Evolutionary conservation across 2,797 vertebrate genomes (phyloP).

Genomic region (Pterois miles): DNA sequence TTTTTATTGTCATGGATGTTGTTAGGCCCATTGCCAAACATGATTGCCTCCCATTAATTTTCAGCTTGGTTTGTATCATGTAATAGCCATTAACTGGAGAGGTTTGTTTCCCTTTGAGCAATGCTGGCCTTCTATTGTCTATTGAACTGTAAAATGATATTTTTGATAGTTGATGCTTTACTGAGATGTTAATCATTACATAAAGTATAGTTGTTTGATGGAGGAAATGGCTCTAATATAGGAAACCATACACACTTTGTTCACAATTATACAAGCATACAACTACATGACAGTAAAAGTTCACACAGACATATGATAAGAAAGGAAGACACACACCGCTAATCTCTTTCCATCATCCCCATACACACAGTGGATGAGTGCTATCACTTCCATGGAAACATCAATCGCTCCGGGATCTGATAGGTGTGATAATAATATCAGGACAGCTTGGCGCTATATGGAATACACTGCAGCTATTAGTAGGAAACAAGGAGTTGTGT

Average conservation of each 20-base stretch:
- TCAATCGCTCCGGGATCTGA: slow-evolving; percentile 31
- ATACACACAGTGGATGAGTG: slow-evolving; percentile 4
- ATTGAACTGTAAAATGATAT: slow-evolving; percentile 6
- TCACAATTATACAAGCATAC: background rate
- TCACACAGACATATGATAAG: background rate
- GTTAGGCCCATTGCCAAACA: slow-evolving; percentile 32
- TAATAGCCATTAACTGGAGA: slow-evolving; percentile 14
- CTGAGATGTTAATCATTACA: background rate
- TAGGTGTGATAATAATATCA: slow-evolving; percentile 31
- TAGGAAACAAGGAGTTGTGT: slow-evolving; percentile 1
- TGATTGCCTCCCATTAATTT: slow-evolving; percentile 52
- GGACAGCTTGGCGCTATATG: slow-evolving; percentile 5
- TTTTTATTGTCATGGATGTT: slow-evolving; percentile 47
- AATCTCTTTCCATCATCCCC: background rate
- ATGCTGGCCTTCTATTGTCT: background rate
- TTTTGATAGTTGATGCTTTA: background rate
- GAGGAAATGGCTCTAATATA: background rate
- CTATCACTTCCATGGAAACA: slow-evolving; percentile 19
- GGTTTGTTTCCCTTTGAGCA: slow-evolving; percentile 12
- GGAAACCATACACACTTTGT: background rate
- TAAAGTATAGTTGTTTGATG: background rate
- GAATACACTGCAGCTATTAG: slow-evolving; percentile 8
- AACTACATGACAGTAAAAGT: background rate
- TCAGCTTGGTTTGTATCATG: slow-evolving; percentile 18
- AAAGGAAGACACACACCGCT: background rate